Base-by-base conservation (phyloP, 1,140 invertebrate genomes). In the Oncopeltus fasciatus region DNA sequence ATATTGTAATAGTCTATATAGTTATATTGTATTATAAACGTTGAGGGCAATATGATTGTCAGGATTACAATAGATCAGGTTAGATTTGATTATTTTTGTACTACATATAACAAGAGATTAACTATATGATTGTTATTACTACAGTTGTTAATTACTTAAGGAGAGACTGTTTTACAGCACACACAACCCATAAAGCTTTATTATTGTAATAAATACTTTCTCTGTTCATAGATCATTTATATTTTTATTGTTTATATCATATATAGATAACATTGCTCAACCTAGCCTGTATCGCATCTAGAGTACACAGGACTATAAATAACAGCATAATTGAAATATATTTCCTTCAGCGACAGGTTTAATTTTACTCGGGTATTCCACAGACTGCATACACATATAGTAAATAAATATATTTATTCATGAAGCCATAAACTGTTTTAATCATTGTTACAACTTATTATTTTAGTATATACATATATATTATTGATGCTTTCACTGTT, bases 291-390 rank as follows among this genome's bases (percentile, higher is more conserved):
- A 53, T 53, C 49, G 49, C 49, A 53, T 20, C 26, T 38, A 8
- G 31, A 8, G 14, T 38, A 38, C 31, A 53, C 24, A 53, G 49
- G n/a, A 53, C 24, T 53, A 18, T 53, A 51, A 56, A 63, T 59
- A 63, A 63, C 56, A 63, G n/a, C n/a, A n/a, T n/a, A n/a, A n/a
- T n/a, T n/a, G n/a, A n/a, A n/a, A n/a, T n/a, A 53, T 63, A 57
- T 63, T 63, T 63, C 62, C 62, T 63, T 57, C 53, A 59, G 62
- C 57, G 44, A 63, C 62, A 59, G 62, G 57, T 63, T 63, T 63
- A 59, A 63, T 63, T 63, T 63, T 18, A 63, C 57, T 63, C 62
- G 62, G 62, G 62, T 63, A 63, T 59, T 38, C 44, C 62, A 63
- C 62, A 63, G 62, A 63, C 62, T 63, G 62, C 62, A 43, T 44